These are phyloP conservation scores for Hemaris fuciformis DNA, from an alignment of 2,888 invertebrate species.

Conservation along the genomic window DNA sequence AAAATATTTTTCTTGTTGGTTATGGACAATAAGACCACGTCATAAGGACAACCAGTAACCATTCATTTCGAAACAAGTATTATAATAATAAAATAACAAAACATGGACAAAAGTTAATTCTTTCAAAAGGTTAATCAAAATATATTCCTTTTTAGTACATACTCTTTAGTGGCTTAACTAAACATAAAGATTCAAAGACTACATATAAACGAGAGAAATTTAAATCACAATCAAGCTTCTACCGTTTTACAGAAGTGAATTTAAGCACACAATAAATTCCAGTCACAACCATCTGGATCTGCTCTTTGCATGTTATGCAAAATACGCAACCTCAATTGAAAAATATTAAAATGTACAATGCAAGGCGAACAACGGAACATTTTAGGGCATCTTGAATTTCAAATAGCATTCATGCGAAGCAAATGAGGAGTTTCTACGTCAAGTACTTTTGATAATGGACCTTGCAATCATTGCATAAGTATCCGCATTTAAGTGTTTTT, in stretches of 20 bases:
- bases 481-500: neutral
- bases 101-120: no score
- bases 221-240: neutral
- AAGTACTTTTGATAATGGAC: slow-evolving; percentile 32
- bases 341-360: neutral
- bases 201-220: neutral
- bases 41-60: no score
- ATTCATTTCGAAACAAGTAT: no score
- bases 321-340: neutral
- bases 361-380: neutral
- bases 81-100: no score
- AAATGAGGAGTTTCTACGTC: slow-evolving; percentile 20
- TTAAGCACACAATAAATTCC: neutral
- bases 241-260: neutral
- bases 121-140: no score
- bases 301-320: neutral
- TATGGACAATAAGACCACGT: no score
- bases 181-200: neutral
- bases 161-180: neutral
- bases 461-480: neutral
- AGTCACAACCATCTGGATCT: neutral
- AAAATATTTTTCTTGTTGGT: no score
- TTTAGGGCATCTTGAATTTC: neutral
- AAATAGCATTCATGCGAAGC: neutral
- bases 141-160: no score